A percentile compares a stretch with the other conserved stretches of the same genome.
These are phyloP conservation scores for Sapayoa aenigma DNA, from an alignment of 2,113 vertebrate species.

Conservation along the genomic window DNA sequence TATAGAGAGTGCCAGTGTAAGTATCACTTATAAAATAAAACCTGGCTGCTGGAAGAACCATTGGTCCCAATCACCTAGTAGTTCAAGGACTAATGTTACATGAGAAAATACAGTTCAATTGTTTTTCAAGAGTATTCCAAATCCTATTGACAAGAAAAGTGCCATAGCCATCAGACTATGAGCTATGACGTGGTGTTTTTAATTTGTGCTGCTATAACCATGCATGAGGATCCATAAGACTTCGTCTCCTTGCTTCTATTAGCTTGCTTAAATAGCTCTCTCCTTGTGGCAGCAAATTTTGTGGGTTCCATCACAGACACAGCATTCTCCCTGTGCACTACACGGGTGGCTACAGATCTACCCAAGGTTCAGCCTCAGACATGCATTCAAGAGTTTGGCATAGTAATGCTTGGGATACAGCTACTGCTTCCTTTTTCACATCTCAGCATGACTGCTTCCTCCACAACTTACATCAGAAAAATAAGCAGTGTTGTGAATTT, in stretches of 20 bases:
- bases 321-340: neutral
- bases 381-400: neutral
- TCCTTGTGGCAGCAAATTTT: neutral
- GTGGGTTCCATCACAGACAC: neutral
- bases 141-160: neutral
- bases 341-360: neutral
- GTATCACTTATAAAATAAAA: conserved; percentile 21
- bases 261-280: neutral
- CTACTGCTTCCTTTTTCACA: neutral
- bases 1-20: neutral
- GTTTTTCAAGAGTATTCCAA: neutral
- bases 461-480: neutral
- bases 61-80: neutral
- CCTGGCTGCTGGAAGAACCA: neutral
- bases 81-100: neutral
- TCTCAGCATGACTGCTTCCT: conserved; percentile 28
- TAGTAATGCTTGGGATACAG: neutral
- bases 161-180: neutral
- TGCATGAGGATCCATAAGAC: neutral
- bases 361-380: neutral
- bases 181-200: neutral
- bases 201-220: neutral
- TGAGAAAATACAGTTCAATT: neutral
- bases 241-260: neutral
- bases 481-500: neutral